Base-by-base conservation (phyloP, 2,113 vertebrate genomes). In the Podilymbus podiceps region DNA sequence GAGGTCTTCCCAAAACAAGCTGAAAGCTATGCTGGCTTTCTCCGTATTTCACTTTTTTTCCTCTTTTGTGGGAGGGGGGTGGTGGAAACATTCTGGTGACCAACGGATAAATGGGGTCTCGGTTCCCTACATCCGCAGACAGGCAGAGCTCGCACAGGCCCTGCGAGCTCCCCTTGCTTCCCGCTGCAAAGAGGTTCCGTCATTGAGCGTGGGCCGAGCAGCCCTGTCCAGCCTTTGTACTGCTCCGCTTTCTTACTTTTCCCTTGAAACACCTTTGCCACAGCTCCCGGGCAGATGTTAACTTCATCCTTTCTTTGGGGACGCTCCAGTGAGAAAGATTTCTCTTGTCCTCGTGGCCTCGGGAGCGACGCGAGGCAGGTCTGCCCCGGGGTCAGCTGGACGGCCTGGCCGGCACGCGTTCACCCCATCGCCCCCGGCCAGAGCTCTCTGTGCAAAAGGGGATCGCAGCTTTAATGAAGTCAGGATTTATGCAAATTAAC, bases 201-300 rank as follows among this genome's bases (percentile, higher is more conserved):
- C 91, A 59, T 85, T 59, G 21, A 58, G 98, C 98, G 98, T 97
- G 98, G 98, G 95, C 94, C 64, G 89, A 96, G 97, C 97, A 97
- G 97, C 98, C 98, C 98, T 97, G 85, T 88, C 95, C 96, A 91
- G 87, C 95, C 96, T 95, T 95, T 91, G 87, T 94, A 97, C 96
- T 95, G 95, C 55, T 93, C 77, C 20, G 60, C 75, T 52, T 58
- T 66, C 83, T 80, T 38, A 18, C 31, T 60, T n/a, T 49, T 23
- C 59, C 86, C 58, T 52, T 33, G n/a, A 94, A 97, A 98, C 97
- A 97, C 97, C 97, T 97, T 97, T 93, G 33, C 93, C 91, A 73
- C 95, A 90, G 93, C 89, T 92, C 92, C 98, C 88, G 83, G 98
- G 97, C 98, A 98, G 98, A 98, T 97, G 97, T 98, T 81, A 72